These are phyloP conservation scores for Diaperis boleti DNA, from an alignment of 2,888 invertebrate species.

Conservation along the genomic window DNA sequence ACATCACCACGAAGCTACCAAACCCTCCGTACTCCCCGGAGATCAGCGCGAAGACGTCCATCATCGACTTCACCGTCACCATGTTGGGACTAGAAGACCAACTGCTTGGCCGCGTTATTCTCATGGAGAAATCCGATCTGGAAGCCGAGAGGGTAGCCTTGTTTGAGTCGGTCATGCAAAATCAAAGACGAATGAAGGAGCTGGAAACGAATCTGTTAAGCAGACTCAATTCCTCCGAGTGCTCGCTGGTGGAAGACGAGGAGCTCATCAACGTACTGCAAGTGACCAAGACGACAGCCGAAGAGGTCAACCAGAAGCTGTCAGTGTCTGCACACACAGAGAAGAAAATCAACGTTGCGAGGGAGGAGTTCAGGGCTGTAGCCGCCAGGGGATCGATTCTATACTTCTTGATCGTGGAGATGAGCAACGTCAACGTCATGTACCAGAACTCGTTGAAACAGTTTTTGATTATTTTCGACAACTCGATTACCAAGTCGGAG, in stretches of 20 bases:
- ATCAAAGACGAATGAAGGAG: constrained; percentile 96
- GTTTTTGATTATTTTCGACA: constrained; percentile 93
- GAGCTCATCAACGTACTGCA: constrained; percentile 91
- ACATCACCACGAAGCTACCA: constrained; percentile 95
- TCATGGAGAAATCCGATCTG: constrained; percentile 96
- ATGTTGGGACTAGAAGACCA: constrained; percentile 96
- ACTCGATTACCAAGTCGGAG: constrained; percentile 90
- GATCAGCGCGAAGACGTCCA: constrained; percentile 95
- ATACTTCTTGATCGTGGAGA: constrained; percentile 96
- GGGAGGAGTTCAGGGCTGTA: constrained; percentile 96
- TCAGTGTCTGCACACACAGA: constrained; percentile 94
- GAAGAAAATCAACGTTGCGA: constrained; percentile 90
- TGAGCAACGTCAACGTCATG: constrained; percentile 97
- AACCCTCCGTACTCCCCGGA: constrained; percentile 98
- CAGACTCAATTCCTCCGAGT: constrained; percentile 92
- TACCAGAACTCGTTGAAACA: constrained; percentile 97
- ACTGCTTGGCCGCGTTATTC: constrained; percentile 89
- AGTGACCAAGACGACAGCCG: constrained; percentile 85
- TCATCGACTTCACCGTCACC: constrained; percentile 98
- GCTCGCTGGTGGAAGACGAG: constrained; percentile 95
- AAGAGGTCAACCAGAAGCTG: constrained; percentile 95
- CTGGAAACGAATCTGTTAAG: constrained; percentile 92
- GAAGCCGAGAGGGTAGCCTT: constrained; percentile 94
- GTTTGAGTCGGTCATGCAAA: constrained; percentile 96
- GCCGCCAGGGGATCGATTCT: constrained; percentile 94